phyloP scores from a whole-genome alignment of 2,797 vertebrate species.

The Sternarchorhynchus goeldii region DNA sequence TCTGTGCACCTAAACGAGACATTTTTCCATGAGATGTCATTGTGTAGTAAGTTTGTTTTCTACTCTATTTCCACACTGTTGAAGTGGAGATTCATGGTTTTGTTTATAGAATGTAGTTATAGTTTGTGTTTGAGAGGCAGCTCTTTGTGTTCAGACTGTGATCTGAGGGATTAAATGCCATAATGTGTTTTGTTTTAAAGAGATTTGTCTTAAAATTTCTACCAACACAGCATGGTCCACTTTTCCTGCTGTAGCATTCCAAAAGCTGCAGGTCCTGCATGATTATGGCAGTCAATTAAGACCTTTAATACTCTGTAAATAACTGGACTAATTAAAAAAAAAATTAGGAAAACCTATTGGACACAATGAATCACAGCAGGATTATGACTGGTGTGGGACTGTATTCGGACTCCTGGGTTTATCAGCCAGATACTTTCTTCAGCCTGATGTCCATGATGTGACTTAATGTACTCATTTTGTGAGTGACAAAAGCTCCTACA shows the following conservation, averaged over 20 bases:
- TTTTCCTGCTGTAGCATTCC: neutral
- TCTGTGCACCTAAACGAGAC: neutral
- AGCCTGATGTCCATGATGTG: neutral
- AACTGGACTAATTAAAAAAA: neutral
- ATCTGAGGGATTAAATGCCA: neutral
- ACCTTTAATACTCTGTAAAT: no score
- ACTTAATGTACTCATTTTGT: neutral
- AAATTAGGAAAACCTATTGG: slow-evolving; percentile 2
- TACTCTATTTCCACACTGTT: slow-evolving; percentile 1
- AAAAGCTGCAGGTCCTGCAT: neutral
- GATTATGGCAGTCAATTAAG: neutral
- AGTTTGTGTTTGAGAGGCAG: slow-evolving; percentile 23
- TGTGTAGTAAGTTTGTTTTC: neutral
- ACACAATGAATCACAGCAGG: slow-evolving; percentile 27
- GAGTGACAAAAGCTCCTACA: neutral
- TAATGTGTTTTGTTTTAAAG: slow-evolving; percentile 6
- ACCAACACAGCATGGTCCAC: neutral
- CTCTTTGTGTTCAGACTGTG: neutral
- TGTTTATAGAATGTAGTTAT: neutral
- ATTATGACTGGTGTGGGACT: slow-evolving; percentile 28
- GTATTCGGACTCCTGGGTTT: neutral
- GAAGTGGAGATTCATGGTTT: neutral
- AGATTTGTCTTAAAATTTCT: neutral
- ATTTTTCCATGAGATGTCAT: neutral
- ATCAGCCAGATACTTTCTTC: neutral